Base-by-base conservation (phyloP, 1,140 invertebrate species). In the Drosophila subobscura region DNA sequence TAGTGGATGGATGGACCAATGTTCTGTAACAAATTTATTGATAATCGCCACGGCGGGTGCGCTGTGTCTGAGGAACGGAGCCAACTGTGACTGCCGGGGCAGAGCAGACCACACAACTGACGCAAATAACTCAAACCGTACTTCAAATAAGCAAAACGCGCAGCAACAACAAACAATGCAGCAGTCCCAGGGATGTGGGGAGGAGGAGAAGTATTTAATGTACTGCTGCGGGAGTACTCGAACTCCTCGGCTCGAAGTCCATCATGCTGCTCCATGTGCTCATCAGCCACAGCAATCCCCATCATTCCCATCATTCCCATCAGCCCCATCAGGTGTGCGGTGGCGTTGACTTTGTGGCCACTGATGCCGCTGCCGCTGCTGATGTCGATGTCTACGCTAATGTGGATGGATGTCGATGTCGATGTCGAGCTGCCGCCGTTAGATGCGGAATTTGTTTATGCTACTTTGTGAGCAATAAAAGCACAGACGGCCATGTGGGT, bases 401-500 rank as follows among this genome's bases (percentile, higher is more conserved):
- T 37, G 33, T 37, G 33, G 33, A 20, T 37, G 33, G 33, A 20
- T 20, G 16, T 20, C 16, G 16, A 64, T 55, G 16, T 68, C 61
- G 10, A 46, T 67, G 61, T 47, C 54, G 53, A 37, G 33, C 16
- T 40, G 67, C 67, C 54, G 49, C 70, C 46, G 59, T 63, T 79
- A 70, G 77, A 80, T 79, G 81, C 77, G 70, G 63, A 75, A 88
- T 83, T 88, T 88, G 83, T 88, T 88, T 88, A 88, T 67, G 83
- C 83, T 88, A 88, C 83, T 88, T 88, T 67, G 70, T 65, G 71
- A 81, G 83, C 83, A 88, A 88, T 88, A 88, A 88, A 88, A 88
- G 78, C 74, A 52, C 67, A 66, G 77, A 58, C 53, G 51, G 53
- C 80, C 64, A 60, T 79, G 78, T 88, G 83, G 83, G 78, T 88